These are phyloP conservation scores for Drosophila rubida DNA, from an alignment of 2,888 invertebrate genomes.

Conservation along the genomic window DNA sequence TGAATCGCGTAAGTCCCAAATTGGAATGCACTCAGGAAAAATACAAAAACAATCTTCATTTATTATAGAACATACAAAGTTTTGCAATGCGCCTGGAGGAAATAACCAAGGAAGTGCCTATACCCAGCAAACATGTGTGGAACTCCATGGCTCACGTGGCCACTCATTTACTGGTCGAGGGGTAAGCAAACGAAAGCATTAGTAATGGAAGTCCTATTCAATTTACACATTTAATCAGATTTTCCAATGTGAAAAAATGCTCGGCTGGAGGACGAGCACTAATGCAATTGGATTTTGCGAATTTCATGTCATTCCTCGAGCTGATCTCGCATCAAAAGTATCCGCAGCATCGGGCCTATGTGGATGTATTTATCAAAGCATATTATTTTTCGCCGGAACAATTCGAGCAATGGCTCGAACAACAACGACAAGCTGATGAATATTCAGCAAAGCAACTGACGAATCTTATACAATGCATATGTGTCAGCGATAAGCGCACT, in stretches of 20 bases:
- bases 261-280: constrained; percentile 97
- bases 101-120: constrained; percentile 89
- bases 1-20: constrained; percentile 87
- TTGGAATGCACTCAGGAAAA: neutral
- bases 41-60: neutral
- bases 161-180: constrained; percentile 96
- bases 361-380: constrained; percentile 98
- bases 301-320: constrained; percentile 95
- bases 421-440: constrained; percentile 93
- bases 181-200: constrained; percentile 85
- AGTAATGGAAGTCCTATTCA: neutral
- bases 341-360: constrained; percentile 94
- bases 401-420: constrained; percentile 94
- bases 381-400: constrained; percentile 96
- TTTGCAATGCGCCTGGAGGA: constrained; percentile 92
- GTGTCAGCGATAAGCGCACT: constrained; percentile 94
- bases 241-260: constrained; percentile 96
- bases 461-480: constrained; percentile 93
- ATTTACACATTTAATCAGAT: constrained; percentile 84
- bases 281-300: constrained; percentile 99
- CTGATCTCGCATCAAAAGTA: constrained; percentile 93
- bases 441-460: constrained; percentile 95
- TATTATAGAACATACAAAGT: constrained; percentile 86
- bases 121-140: constrained; percentile 92
- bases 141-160: constrained; percentile 93